Percentiles rank a stretch among this genome's conserved stretches.
phyloP scores from a whole-genome alignment of 2,888 invertebrate genomes.

The Mesodorylaimus sp. region DNA sequence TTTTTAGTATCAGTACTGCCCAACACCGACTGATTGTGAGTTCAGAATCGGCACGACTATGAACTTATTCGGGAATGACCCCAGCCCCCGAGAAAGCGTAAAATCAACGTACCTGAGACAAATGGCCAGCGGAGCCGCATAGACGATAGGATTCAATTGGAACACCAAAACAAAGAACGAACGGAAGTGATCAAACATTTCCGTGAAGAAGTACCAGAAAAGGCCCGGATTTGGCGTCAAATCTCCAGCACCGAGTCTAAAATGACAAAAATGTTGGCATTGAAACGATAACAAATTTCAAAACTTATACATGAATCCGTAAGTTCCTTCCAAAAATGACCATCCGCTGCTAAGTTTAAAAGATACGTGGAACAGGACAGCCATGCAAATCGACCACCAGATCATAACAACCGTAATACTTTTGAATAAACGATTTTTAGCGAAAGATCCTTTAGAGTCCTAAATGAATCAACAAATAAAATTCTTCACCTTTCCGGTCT shows the following conservation, averaged over 20 bases:
- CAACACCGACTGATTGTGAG: no score
- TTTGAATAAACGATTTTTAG: no score
- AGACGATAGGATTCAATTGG: conserved; percentile 82
- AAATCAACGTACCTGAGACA: conserved; percentile 42
- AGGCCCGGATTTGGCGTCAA: conserved; percentile 87
- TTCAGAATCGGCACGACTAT: no score
- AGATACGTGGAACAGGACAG: background rate
- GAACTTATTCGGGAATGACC: no score
- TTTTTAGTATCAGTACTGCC: no score
- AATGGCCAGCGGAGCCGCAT: conserved; percentile 57
- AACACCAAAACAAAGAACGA: conserved; percentile 84
- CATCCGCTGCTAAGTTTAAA: background rate
- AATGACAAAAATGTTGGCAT: conserved; percentile 9
- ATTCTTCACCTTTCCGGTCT: no score
- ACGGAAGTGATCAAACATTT: conserved; percentile 98
- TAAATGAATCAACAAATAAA: no score
- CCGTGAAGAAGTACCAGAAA: conserved; percentile 99
- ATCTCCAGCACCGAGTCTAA: conserved; percentile 55
- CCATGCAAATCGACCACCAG: background rate
- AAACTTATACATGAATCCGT: no score
- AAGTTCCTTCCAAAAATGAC: conserved; percentile 1
- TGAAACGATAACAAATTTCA: background rate
- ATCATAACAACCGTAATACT: no score
- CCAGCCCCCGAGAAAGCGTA: no score
- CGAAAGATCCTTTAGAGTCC: no score